phyloP scores from a whole-genome alignment of 2,888 invertebrate species.

The Acronicta leporina region DNA sequence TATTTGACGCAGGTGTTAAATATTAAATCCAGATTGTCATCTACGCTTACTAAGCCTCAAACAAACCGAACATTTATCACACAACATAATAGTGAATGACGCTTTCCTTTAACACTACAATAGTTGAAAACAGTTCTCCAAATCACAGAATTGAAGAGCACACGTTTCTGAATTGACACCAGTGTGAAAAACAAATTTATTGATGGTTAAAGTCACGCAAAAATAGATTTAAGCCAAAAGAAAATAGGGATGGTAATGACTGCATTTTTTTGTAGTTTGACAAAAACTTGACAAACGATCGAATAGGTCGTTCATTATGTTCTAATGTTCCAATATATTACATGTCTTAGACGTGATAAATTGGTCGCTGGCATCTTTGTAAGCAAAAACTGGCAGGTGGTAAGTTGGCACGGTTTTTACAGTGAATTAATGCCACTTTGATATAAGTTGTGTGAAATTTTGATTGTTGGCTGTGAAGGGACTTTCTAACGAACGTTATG shows the following conservation, averaged over 20 bases:
- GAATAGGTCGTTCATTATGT: conserved; percentile 82
- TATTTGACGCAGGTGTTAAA: conserved; percentile 15
- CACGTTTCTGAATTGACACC: conserved; percentile 62
- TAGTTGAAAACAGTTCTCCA: conserved; percentile 64
- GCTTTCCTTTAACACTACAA: conserved; percentile 66
- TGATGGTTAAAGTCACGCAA: not conserved
- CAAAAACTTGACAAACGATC: conserved; percentile 83
- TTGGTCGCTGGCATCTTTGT: conserved; percentile 74
- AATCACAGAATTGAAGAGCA: conserved; percentile 69
- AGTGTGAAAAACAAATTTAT: conserved; percentile 46
- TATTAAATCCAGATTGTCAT: conserved; percentile 34
- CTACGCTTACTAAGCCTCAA: conserved; percentile 44
- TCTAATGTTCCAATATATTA: conserved; percentile 87
- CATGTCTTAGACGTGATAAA: conserved; percentile 80
- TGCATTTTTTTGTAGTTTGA: conserved; percentile 45
- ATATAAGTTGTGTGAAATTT: conserved; percentile 56
- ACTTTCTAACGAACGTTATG: not conserved
- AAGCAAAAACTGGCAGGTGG: conserved; percentile 76
- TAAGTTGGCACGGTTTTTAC: conserved; percentile 66
- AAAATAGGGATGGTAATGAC: conserved; percentile 21
- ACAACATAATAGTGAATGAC: conserved; percentile 65
- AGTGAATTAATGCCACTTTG: conserved; percentile 54
- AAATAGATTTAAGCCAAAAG: conserved; percentile 27
- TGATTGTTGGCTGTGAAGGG: conserved; percentile 31
- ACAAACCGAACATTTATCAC: conserved; percentile 54